phyloP scores from a whole-genome alignment of 1,140 invertebrate genomes.

The Scaptomyza graminum region DNA sequence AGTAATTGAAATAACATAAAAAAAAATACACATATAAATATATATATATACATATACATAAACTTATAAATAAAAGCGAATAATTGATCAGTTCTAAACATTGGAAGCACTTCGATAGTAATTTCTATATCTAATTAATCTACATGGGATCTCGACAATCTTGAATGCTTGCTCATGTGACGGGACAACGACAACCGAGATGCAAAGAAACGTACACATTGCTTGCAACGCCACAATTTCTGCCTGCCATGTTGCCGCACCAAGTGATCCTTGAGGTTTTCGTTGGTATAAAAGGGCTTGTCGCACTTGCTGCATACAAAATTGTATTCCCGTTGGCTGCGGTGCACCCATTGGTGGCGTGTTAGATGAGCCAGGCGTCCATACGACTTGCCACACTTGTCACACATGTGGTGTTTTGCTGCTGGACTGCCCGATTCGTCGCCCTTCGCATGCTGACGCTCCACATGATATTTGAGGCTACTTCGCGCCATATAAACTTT shows the following conservation, averaged over 20 bases:
- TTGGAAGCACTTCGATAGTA: neutral
- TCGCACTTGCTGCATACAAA: conserved; percentile 44
- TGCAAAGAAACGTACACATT: conserved; percentile 49
- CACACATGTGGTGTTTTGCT: conserved; percentile 47
- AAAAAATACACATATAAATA: conserved; percentile 23
- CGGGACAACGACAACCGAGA: conserved; percentile 4
- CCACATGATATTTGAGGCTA: conserved; percentile 65
- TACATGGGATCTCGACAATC: neutral
- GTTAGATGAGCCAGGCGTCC: conserved; percentile 47
- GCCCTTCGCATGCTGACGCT: conserved; percentile 28
- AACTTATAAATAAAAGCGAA: conserved; percentile 36
- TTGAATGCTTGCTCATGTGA: conserved; percentile 27
- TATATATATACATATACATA: neutral
- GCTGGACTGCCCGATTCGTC: neutral
- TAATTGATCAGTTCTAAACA: conserved; percentile 37
- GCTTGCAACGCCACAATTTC: conserved; percentile 37
- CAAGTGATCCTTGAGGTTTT: conserved; percentile 60
- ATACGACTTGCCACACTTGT: conserved; percentile 61
- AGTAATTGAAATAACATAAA: conserved; percentile 49
- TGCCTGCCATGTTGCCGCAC: conserved; percentile 36
- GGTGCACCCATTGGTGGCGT: conserved; percentile 57
- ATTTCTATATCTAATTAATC: too few relatives aligned
- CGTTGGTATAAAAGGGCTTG: conserved; percentile 57
- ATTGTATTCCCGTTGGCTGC: conserved; percentile 16
- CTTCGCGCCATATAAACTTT: conserved; percentile 61